Evolutionary conservation across 2,888 invertebrate genomes (phyloP).

Genomic region (Sarcophaga subvicina): DNA sequence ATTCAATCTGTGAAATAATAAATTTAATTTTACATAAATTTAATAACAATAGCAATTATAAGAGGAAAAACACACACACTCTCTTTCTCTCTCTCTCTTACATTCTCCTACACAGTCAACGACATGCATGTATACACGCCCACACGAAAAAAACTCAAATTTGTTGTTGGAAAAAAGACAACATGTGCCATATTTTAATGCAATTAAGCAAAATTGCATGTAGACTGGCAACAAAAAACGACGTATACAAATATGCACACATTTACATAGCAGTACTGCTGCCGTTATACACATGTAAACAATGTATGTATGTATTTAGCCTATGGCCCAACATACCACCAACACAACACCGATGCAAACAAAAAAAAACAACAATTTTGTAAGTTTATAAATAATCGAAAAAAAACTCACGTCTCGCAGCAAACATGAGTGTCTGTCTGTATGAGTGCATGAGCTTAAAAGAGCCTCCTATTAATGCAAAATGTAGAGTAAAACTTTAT

Average conservation of each 20-base stretch:
- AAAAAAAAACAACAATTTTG: background rate
- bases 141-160: background rate
- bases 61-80: background rate
- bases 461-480: background rate
- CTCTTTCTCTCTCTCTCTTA: background rate
- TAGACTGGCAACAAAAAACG: background rate
- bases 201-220: background rate
- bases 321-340: background rate
- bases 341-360: background rate
- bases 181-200: background rate
- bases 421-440: background rate
- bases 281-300: background rate
- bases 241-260: background rate
- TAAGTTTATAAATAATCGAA: no score
- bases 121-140: background rate
- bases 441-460: background rate
- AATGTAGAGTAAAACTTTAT: background rate
- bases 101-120: background rate
- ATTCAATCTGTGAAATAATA: conserved; percentile 53
- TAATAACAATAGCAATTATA: conserved; percentile 5
- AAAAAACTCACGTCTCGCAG: background rate
- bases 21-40: conserved; percentile 47
- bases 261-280: background rate
- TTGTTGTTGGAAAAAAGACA: background rate
- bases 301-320: background rate